Percentiles rank a stretch among this genome's conserved stretches.
Conservation (phyloP, 2,797 vertebrate genomes). For the Microchirus variegatus region DNA sequence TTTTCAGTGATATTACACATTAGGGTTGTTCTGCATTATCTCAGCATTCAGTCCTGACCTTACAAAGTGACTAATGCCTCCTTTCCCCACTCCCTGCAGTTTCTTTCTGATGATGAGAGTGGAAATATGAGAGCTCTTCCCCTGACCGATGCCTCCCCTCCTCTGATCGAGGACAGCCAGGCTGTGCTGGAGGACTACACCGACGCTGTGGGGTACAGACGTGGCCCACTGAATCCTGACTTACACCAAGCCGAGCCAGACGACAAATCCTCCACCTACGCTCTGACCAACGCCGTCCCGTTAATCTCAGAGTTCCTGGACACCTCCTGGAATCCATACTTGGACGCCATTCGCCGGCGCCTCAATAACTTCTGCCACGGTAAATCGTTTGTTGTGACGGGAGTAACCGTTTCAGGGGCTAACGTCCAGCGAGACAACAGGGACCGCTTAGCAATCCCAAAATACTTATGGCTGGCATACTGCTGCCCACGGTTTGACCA, state of each 20-base stretch:
- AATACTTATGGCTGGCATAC: slow-evolving; percentile 78
- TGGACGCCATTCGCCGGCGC: slow-evolving; percentile 65
- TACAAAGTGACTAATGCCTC: neutral
- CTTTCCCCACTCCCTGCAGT: slow-evolving; percentile 45
- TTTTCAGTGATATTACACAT: neutral
- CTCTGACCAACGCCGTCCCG: slow-evolving; percentile 77
- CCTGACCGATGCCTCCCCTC: slow-evolving; percentile 51
- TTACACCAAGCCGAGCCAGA: slow-evolving; percentile 71
- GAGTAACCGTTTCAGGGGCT: slow-evolving; percentile 63
- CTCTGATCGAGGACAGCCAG: slow-evolving; percentile 73
- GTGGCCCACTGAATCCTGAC: slow-evolving; percentile 71
- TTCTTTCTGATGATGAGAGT: slow-evolving; percentile 65
- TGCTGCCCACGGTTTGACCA: slow-evolving; percentile 78
- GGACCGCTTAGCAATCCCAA: slow-evolving; percentile 67
- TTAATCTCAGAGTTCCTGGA: slow-evolving; percentile 62
- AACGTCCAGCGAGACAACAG: slow-evolving; percentile 57
- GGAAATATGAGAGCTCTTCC: slow-evolving; percentile 73
- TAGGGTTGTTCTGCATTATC: no score
- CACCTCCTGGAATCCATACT: slow-evolving; percentile 65
- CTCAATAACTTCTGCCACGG: slow-evolving; percentile 82
- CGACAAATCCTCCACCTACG: slow-evolving; percentile 79
- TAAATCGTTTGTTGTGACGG: slow-evolving; percentile 72
- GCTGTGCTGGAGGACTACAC: slow-evolving; percentile 72
- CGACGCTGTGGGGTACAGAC: slow-evolving; percentile 68
- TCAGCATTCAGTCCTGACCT: neutral